Evolutionary conservation across 2,888 invertebrate genomes (phyloP).

Genomic region (Eristalinus sepulchralis): DNA sequence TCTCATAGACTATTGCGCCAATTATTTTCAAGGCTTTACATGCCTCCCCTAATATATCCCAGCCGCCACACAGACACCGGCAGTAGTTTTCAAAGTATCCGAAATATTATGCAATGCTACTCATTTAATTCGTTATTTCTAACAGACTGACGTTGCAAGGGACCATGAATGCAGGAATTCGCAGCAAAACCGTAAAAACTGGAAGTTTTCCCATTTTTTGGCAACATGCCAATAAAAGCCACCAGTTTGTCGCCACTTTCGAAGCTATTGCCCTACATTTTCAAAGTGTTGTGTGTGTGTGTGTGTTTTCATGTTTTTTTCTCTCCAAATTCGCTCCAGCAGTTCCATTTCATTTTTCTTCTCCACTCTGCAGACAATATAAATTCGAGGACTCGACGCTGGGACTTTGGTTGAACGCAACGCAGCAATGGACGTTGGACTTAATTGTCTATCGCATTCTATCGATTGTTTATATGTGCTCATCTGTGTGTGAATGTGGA

Average conservation of each 20-base stretch:
- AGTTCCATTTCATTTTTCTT: constrained; percentile 16
- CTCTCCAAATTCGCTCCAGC: neutral
- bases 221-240: constrained; percentile 59
- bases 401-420: constrained; percentile 55
- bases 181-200: constrained; percentile 43
- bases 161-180: constrained; percentile 30
- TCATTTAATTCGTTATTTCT: constrained; percentile 36
- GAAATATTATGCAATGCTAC: constrained; percentile 46
- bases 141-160: constrained; percentile 13
- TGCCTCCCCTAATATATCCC: neutral
- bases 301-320: constrained; percentile 7
- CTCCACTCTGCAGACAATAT: constrained; percentile 44
- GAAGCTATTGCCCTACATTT: constrained; percentile 60
- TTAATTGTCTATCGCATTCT: constrained; percentile 64
- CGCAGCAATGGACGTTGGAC: constrained; percentile 60
- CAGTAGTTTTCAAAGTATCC: constrained; percentile 25
- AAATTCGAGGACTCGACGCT: constrained; percentile 42
- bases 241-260: constrained; percentile 67
- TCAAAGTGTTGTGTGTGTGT: neutral
- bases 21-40: constrained; percentile 5
- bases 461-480: constrained; percentile 42
- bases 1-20: constrained; percentile 9
- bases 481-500: neutral
- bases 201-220: constrained; percentile 43
- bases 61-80: neutral